phyloP scores from a whole-genome alignment of 2,113 vertebrate species.

The Hystrix brachyura region DNA sequence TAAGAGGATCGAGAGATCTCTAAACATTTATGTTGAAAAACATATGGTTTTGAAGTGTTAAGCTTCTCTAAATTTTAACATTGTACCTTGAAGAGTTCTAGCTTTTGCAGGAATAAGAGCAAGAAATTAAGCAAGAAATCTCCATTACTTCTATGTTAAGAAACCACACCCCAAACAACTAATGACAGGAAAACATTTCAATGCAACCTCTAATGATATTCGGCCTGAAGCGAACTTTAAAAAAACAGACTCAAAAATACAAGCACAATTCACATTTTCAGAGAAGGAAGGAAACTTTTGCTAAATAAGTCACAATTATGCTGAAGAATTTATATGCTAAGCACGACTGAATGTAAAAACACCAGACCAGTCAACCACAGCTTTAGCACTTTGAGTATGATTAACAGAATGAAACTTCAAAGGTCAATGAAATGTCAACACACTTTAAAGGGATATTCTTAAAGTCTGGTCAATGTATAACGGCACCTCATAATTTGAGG shows the following conservation, averaged over 20 bases:
- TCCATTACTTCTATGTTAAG: constrained; percentile 86
- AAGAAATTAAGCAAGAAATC: constrained; percentile 83
- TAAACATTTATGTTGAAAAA: constrained; percentile 39
- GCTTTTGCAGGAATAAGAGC: constrained; percentile 84
- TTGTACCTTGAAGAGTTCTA: constrained; percentile 73
- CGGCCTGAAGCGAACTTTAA: constrained; percentile 82
- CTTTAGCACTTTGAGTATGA: constrained; percentile 90
- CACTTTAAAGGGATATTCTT: constrained; percentile 88
- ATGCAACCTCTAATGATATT: constrained; percentile 83
- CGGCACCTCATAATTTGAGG: constrained; percentile 69
- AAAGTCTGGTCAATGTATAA: constrained; percentile 80
- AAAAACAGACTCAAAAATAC: constrained; percentile 80
- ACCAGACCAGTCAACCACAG: constrained; percentile 89
- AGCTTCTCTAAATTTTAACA: constrained; percentile 63
- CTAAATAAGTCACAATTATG: constrained; percentile 90
- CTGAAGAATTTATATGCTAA: constrained; percentile 91
- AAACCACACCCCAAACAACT: constrained; percentile 86
- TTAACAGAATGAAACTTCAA: constrained; percentile 92
- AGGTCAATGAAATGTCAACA: constrained; percentile 93
- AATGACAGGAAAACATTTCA: constrained; percentile 88
- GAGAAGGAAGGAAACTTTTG: constrained; percentile 88
- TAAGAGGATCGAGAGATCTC: constrained; percentile 28
- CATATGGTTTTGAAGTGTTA: constrained; percentile 3
- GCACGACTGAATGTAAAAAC: constrained; percentile 88
- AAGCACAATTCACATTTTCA: constrained; percentile 83